Evolutionary conservation across 1,140 invertebrate genomes (phyloP).

Genomic region (Halyomorpha halys): DNA sequence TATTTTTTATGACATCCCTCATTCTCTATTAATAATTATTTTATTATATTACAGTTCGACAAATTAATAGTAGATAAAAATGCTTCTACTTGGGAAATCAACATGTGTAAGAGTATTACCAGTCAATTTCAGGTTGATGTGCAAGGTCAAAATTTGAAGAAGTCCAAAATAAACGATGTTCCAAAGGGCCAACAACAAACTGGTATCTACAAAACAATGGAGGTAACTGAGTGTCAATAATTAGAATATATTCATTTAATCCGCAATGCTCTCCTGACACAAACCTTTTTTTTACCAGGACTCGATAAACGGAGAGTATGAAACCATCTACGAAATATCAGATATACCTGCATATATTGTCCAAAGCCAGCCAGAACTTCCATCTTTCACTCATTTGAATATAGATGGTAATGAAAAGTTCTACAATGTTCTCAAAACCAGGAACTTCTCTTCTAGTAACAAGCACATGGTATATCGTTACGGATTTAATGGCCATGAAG

Average conservation of each 20-base stretch:
- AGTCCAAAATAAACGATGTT: not conserved
- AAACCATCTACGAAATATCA: slow-evolving; percentile 33
- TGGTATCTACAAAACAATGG: slow-evolving; percentile 1
- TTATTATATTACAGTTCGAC: not conserved
- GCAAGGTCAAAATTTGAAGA: not conserved
- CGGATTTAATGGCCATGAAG: slow-evolving; percentile 42
- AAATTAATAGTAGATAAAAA: not conserved
- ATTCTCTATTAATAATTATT: too few species aligned
- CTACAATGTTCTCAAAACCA: slow-evolving; percentile 52
- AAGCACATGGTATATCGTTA: slow-evolving; percentile 46
- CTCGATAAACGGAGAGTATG: slow-evolving; percentile 35
- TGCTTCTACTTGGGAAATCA: not conserved
- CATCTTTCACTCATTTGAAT: slow-evolving; percentile 33
- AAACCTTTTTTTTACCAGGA: slow-evolving; percentile 23
- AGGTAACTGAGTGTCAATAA: not conserved
- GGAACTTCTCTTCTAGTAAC: slow-evolving; percentile 51
- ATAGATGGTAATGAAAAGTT: slow-evolving; percentile 40
- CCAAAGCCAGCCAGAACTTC: slow-evolving; percentile 30
- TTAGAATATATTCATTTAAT: not conserved
- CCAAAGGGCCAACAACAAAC: not conserved
- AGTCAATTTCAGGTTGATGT: not conserved
- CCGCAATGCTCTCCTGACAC: not conserved
- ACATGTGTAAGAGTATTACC: not conserved
- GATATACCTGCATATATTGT: slow-evolving; percentile 28
- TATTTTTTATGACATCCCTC: too few species aligned